These are phyloP conservation scores for Trialeurodes vaporariorum DNA, from an alignment of 1,140 invertebrate species.

Conservation along the genomic window DNA sequence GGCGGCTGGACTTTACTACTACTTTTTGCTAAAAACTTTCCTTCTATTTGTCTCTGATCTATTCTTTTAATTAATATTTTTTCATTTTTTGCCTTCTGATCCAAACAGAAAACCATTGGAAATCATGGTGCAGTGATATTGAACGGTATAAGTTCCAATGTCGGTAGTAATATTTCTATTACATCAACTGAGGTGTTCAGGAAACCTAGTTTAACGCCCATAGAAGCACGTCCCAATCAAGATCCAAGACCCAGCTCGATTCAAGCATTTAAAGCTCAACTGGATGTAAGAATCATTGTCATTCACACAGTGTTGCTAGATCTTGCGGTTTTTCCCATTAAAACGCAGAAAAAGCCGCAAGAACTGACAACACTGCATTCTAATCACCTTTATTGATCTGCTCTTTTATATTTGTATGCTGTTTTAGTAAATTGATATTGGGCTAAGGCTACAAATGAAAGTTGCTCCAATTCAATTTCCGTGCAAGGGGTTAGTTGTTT, in stretches of 20 bases:
- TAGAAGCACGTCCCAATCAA: slow-evolving; percentile 9
- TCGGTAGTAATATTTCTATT: background rate
- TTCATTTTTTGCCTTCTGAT: background rate
- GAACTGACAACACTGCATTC: no score
- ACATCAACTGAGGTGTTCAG: slow-evolving; percentile 1
- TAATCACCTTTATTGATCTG: no score
- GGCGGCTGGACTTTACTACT: no score
- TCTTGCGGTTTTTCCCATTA: no score
- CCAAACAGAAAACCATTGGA: background rate
- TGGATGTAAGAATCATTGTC: slow-evolving; percentile 37
- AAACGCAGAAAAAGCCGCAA: no score
- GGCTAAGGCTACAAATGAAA: no score
- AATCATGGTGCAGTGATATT: background rate
- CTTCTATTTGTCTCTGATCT: slow-evolving; percentile 4
- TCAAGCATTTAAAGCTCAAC: slow-evolving; percentile 42
- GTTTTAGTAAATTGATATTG: no score
- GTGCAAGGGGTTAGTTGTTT: no score
- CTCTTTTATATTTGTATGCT: no score
- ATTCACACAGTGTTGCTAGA: no score
- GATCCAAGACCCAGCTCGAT: slow-evolving; percentile 15
- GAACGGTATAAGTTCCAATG: background rate
- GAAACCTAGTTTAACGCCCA: slow-evolving; percentile 16
- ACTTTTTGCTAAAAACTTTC: slow-evolving; percentile 13
- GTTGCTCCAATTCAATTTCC: no score
- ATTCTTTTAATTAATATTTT: background rate